Conservation (phyloP, 2,888 invertebrate genomes). For the Panopea generosa region DNA sequence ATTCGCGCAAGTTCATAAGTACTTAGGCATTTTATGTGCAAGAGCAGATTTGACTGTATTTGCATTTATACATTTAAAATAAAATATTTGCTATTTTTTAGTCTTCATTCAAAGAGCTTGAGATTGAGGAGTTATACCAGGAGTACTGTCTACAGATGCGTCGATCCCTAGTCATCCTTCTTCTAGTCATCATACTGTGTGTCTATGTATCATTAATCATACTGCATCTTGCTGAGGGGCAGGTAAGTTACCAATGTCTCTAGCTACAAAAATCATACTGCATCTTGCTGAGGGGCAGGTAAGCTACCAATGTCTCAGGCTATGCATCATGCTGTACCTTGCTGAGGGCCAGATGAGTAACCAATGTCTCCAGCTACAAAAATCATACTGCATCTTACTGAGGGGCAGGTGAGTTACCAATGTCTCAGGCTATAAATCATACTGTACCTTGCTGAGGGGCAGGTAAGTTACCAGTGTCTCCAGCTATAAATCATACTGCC, state of each 20-base stretch:
- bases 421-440: too few species aligned
- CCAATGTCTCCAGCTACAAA: too few species aligned
- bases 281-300: constrained; percentile 68
- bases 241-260: constrained; percentile 54
- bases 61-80: too few species aligned
- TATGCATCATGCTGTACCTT: too few species aligned
- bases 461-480: constrained; percentile 54
- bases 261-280: too few species aligned
- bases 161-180: constrained; percentile 91
- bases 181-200: constrained; percentile 89
- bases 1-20: too few species aligned
- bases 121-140: constrained; percentile 90
- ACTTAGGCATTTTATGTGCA: too few species aligned
- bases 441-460: constrained; percentile 81
- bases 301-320: constrained; percentile 6
- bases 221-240: constrained; percentile 81
- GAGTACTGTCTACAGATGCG: constrained; percentile 91
- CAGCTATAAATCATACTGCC: too few species aligned
- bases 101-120: constrained; percentile 84
- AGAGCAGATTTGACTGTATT: too few species aligned
- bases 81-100: constrained; percentile 32
- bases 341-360: too few species aligned
- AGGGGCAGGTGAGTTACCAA: constrained; percentile 54
- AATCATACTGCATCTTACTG: constrained; percentile 86
- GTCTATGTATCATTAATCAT: constrained; percentile 88